These are phyloP conservation scores for Platysternon megacephalum DNA, from an alignment of 2,113 vertebrate species.

Conservation along the genomic window DNA sequence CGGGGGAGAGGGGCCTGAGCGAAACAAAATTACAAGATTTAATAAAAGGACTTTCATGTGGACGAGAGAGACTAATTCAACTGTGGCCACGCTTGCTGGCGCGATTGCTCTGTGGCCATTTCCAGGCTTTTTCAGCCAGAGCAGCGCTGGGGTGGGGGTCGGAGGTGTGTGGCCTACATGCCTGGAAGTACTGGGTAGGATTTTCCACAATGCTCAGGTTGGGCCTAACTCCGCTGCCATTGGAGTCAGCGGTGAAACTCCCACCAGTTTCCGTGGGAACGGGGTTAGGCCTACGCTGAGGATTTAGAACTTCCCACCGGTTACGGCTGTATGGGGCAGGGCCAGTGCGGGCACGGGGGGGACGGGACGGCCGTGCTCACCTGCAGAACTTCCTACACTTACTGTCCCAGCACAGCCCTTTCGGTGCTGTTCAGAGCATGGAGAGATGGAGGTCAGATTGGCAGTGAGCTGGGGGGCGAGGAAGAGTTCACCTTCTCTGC, in stretches of 20 bases:
- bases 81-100: background rate
- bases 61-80: background rate
- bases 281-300: too few species aligned
- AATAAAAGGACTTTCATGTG: fast-evolving
- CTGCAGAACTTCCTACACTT: too few species aligned
- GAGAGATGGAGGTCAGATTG: too few species aligned
- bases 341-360: too few species aligned
- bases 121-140: background rate
- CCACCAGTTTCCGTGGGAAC: too few species aligned
- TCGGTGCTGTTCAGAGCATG: too few species aligned
- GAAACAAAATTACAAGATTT: background rate
- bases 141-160: background rate
- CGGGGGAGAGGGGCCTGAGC: fast-evolving
- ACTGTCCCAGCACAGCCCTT: too few species aligned
- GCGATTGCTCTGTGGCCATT: background rate
- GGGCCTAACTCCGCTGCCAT: background rate
- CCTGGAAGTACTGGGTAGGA: background rate
- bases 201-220: background rate
- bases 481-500: too few species aligned
- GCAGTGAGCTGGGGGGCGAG: too few species aligned
- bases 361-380: too few species aligned
- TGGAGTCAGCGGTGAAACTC: background rate
- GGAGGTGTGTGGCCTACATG: background rate
- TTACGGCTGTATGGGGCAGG: too few species aligned
- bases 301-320: too few species aligned